These are phyloP conservation scores for Diorhabda sublineata DNA, from an alignment of 1,140 invertebrate genomes.

Conservation along the genomic window DNA sequence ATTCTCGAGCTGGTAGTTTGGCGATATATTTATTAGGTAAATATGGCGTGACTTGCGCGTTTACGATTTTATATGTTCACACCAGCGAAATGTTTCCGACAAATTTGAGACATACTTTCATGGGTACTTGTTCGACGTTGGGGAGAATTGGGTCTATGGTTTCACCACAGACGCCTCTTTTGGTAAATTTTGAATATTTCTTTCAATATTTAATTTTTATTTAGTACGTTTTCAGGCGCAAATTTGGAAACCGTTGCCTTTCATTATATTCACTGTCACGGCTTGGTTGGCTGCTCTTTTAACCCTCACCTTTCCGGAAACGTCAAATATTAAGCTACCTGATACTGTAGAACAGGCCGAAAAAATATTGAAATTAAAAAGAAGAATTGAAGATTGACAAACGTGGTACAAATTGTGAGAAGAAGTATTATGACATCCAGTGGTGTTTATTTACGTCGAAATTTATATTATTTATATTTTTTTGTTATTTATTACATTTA, in stretches of 20 bases:
- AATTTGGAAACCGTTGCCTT: conserved; percentile 51
- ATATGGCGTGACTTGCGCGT: conserved; percentile 54
- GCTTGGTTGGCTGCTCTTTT: conserved; percentile 59
- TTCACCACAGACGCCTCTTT: conserved; percentile 66
- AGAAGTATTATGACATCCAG: too few species aligned
- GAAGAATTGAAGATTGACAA: neutral
- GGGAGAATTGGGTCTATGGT: conserved; percentile 69
- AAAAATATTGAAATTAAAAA: conserved; percentile 48
- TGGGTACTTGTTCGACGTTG: conserved; percentile 67
- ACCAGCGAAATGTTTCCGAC: conserved; percentile 56
- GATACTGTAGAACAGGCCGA: conserved; percentile 68
- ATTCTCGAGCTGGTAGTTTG: conserved; percentile 62
- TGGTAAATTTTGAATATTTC: conserved; percentile 45
- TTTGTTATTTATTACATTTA: too few species aligned
- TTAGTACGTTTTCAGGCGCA: conserved; percentile 34
- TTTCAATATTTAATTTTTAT: neutral
- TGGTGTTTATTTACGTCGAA: too few species aligned
- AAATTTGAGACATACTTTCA: conserved; percentile 47
- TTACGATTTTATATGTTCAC: conserved; percentile 51
- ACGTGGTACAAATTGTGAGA: too few species aligned
- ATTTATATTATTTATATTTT: too few species aligned
- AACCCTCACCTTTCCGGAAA: conserved; percentile 66
- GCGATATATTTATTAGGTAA: conserved; percentile 71
- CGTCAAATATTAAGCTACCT: conserved; percentile 60
- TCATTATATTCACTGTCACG: conserved; percentile 64